phyloP scores from a whole-genome alignment of 2,888 invertebrate species.

The Conus canariensis region DNA sequence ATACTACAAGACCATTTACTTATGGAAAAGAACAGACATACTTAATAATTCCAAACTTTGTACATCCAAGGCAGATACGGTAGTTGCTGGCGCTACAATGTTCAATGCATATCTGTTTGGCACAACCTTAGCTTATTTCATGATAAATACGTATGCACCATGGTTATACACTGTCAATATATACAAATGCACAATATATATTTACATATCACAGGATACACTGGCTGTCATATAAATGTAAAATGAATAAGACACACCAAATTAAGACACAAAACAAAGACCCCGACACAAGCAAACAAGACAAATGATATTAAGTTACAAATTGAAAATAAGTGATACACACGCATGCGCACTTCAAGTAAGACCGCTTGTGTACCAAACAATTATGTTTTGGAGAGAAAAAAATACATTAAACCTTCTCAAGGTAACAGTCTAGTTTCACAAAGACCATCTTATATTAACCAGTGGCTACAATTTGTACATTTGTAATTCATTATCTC shows the following conservation, averaged over 20 bases:
- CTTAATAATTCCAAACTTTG: background rate
- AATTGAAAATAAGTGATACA: background rate
- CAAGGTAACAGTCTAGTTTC: too few species aligned
- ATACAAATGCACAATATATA: background rate
- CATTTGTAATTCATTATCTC: background rate
- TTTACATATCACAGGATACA: slow-evolving; percentile 28
- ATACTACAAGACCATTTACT: background rate
- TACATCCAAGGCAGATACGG: slow-evolving; percentile 7
- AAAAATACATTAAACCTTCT: too few species aligned
- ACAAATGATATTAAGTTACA: background rate
- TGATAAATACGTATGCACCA: background rate
- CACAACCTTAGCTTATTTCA: slow-evolving; percentile 13
- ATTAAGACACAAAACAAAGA: background rate
- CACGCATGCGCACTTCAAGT: background rate
- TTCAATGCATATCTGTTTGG: background rate
- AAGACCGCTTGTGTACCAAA: background rate
- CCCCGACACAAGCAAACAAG: background rate
- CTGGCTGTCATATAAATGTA: background rate
- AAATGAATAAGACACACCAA: background rate
- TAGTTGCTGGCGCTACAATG: background rate
- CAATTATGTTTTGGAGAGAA: background rate
- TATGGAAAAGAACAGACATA: background rate
- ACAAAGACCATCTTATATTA: too few species aligned
- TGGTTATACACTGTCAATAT: background rate
- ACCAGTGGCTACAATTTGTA: background rate